Evolutionary conservation across 2,797 vertebrate species (phyloP).

Genomic region (Atherinosoma microstoma): DNA sequence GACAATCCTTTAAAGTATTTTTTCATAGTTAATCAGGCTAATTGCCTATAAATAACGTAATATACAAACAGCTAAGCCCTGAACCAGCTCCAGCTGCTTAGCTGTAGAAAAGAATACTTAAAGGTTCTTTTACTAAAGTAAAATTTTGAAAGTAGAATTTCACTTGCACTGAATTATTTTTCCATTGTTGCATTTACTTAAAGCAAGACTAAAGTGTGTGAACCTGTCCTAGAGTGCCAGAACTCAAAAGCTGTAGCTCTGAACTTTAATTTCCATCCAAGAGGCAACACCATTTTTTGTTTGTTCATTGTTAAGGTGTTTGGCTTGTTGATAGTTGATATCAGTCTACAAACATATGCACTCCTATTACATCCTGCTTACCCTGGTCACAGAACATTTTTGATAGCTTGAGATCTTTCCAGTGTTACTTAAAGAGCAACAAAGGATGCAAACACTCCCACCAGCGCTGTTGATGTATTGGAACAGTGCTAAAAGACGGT

Average conservation of each 20-base stretch:
- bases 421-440: too few relatives aligned
- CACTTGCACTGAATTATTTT: not conserved
- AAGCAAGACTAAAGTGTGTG: not conserved
- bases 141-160: not conserved
- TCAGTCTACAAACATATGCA: not conserved
- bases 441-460: too few relatives aligned
- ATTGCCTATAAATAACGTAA: not conserved
- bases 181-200: conserved; percentile 1
- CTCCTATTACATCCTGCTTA: not conserved
- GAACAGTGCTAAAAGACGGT: too few relatives aligned
- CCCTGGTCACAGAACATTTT: too few relatives aligned
- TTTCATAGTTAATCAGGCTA: not conserved
- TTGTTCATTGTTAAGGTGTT: not conserved
- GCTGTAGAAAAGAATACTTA: too few relatives aligned
- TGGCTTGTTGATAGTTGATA: not conserved
- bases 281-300: not conserved
- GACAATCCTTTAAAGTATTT: too few relatives aligned
- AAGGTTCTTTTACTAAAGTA: not conserved
- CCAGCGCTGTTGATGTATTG: too few relatives aligned
- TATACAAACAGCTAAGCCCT: not conserved
- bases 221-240: not conserved
- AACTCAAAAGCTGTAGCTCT: not conserved
- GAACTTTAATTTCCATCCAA: not conserved
- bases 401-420: too few relatives aligned
- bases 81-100: not conserved